Percentiles rank a stretch among this genome's conserved stretches.
Conservation (phyloP, 2,113 vertebrate genomes). For the Dryoscopus gambensis region DNA sequence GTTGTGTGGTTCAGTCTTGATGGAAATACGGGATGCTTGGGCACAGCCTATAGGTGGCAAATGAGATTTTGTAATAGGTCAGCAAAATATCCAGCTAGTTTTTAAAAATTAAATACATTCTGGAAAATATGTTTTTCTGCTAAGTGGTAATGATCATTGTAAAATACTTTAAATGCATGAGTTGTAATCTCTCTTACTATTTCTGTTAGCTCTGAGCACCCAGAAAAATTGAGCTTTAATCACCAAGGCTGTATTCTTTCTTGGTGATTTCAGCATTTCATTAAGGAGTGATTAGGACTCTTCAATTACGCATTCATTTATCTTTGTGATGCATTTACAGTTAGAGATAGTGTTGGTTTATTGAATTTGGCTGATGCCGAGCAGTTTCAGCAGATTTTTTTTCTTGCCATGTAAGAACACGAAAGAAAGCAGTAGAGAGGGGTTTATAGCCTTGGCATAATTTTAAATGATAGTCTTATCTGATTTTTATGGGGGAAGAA, state of each 20-base stretch:
- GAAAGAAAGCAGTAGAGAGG: conserved; percentile 20
- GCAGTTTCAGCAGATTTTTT: conserved; percentile 58
- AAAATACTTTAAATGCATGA: background rate
- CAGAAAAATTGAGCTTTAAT: background rate
- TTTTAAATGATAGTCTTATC: background rate
- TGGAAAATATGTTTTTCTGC: background rate
- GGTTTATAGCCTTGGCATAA: background rate
- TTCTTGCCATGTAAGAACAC: background rate
- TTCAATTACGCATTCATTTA: conserved; percentile 69
- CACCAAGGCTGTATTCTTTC: background rate
- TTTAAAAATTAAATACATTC: background rate
- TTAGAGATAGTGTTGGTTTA: conserved; percentile 55
- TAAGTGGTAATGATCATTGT: background rate
- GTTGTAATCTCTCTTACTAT: background rate
- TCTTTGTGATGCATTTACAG: conserved; percentile 61
- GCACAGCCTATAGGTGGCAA: background rate
- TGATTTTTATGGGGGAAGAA: background rate
- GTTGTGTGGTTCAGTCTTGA: background rate
- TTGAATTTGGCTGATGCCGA: conserved; percentile 58
- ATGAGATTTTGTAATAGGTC: background rate
- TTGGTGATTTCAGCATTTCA: conserved; percentile 56
- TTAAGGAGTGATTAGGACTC: conserved; percentile 64
- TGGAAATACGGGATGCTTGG: background rate
- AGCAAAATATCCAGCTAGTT: background rate
- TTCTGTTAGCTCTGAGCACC: background rate